phyloP scores from a whole-genome alignment of 2,797 vertebrate species.

The Sebastes itinus region DNA sequence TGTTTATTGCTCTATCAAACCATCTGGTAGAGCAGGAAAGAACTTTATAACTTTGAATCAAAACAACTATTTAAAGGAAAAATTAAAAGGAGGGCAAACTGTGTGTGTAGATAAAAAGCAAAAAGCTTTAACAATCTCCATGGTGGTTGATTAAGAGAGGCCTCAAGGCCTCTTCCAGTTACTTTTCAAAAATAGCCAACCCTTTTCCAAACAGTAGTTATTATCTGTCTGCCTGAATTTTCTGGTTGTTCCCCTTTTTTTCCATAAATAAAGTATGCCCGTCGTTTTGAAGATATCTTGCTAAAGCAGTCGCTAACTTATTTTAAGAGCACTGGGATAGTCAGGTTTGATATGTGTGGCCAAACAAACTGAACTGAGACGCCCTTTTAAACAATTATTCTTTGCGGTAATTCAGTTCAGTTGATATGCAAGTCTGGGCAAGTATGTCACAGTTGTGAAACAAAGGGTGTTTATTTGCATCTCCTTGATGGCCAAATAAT shows the following conservation, averaged over 20 bases:
- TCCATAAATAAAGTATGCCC: not conserved
- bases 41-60: not conserved
- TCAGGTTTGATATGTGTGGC: not conserved
- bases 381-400: not conserved
- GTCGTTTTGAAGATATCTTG: not conserved
- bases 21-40: not conserved
- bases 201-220: not conserved
- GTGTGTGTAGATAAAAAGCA: not conserved
- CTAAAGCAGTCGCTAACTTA: not conserved
- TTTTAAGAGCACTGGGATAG: not conserved
- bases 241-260: not conserved
- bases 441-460: not conserved
- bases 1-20: not conserved
- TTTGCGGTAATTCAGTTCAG: accelerated
- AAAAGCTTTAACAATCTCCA: not conserved
- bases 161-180: not conserved
- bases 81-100: not conserved
- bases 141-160: not conserved
- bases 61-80: not conserved
- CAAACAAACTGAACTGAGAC: not conserved
- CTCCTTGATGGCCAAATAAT: not conserved
- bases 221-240: not conserved
- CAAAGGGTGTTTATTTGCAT: not conserved
- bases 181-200: not conserved
- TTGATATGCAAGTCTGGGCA: not conserved